phyloP scores from a whole-genome alignment of 2,888 invertebrate genomes.

The Sthenelais limicola region DNA sequence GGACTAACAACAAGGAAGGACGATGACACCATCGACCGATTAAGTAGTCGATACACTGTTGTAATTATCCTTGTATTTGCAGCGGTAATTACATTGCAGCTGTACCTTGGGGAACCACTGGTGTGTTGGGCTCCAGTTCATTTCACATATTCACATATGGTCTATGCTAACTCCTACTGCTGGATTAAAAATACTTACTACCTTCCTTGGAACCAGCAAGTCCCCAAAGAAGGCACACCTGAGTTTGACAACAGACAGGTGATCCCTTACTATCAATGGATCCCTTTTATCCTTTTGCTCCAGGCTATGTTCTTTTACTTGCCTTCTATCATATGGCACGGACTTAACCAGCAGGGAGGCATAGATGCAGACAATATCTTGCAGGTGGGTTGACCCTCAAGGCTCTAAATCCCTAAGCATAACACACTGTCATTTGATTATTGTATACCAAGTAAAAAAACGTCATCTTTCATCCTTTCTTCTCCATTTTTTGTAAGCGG shows the following conservation, averaged over 20 bases:
- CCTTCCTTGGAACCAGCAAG: conserved; percentile 49
- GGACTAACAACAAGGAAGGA: conserved; percentile 1
- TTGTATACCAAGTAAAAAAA: no score
- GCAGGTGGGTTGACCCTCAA: conserved; percentile 21
- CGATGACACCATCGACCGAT: conserved; percentile 40
- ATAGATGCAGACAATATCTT: conserved; percentile 48
- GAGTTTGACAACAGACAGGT: conserved; percentile 53
- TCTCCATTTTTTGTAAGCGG: no score
- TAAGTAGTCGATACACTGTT: conserved; percentile 40
- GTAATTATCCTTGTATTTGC: conserved; percentile 38
- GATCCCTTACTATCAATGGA: conserved; percentile 60
- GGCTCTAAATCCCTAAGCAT: no score
- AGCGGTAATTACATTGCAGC: conserved; percentile 33
- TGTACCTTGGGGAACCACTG: conserved; percentile 52
- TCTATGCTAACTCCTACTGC: conserved; percentile 54
- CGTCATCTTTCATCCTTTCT: no score
- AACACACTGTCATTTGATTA: no score
- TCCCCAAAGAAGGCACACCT: conserved; percentile 43
- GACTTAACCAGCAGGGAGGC: conserved; percentile 47
- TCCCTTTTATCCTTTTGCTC: conserved; percentile 67
- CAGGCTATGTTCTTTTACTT: conserved; percentile 69
- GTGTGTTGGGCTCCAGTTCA: conserved; percentile 55
- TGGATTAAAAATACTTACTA: conserved; percentile 58
- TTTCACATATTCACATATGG: conserved; percentile 51
- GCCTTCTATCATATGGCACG: conserved; percentile 67